phyloP scores from a whole-genome alignment of 2,888 invertebrate species.

The Chrysolina americana region DNA sequence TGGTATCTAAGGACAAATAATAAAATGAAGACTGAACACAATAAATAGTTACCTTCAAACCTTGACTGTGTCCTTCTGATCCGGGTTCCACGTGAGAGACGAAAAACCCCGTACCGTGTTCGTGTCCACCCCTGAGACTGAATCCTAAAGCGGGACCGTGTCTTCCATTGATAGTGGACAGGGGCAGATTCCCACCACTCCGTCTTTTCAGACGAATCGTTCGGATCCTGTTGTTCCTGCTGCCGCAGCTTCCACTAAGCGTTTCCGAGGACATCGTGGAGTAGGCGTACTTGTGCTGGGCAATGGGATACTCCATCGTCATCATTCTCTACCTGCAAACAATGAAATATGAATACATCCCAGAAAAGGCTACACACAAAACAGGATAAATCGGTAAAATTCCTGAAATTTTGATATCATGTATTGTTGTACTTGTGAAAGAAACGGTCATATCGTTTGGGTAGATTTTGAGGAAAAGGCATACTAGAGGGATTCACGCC shows the following conservation, averaged over 20 bases:
- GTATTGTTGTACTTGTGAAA: too few relatives aligned
- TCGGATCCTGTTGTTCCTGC: conserved; percentile 73
- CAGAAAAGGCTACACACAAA: too few relatives aligned
- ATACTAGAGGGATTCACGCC: too few relatives aligned
- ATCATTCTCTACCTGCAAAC: conserved; percentile 42
- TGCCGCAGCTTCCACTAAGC: conserved; percentile 69
- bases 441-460: too few relatives aligned
- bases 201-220: conserved; percentile 75
- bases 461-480: too few relatives aligned
- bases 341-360: too few relatives aligned
- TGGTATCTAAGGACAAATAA: too few relatives aligned
- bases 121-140: conserved; percentile 87
- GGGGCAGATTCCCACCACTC: conserved; percentile 62
- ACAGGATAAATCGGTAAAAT: too few relatives aligned
- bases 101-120: conserved; percentile 94
- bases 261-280: conserved; percentile 67
- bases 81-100: conserved; percentile 90
- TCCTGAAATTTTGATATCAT: too few relatives aligned
- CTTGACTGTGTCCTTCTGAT: conserved; percentile 89
- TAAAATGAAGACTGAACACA: too few relatives aligned
- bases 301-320: conserved; percentile 40
- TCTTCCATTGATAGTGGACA: conserved; percentile 70
- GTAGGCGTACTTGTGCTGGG: conserved; percentile 62
- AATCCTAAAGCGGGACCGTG: conserved; percentile 83
- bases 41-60: conserved; percentile 80